Conservation (phyloP, 2,888 invertebrate species). For the Tortrix viridana region DNA sequence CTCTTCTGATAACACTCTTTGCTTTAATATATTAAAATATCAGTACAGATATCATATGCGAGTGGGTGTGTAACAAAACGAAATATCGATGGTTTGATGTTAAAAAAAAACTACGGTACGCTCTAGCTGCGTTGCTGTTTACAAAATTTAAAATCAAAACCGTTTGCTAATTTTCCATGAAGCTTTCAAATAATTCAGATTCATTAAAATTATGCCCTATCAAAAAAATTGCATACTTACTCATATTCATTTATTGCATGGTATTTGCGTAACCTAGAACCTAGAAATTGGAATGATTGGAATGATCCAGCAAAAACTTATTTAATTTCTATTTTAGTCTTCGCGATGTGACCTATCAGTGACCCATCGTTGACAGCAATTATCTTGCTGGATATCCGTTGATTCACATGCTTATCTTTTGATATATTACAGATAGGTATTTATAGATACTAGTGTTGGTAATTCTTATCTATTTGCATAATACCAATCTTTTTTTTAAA, state of each 20-base stretch:
- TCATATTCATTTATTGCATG: no score
- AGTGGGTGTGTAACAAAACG: neutral
- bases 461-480: no score
- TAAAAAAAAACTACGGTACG: neutral
- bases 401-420: neutral
- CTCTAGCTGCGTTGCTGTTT: neutral
- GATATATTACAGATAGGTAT: neutral
- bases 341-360: neutral
- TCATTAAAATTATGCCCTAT: no score
- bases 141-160: no score
- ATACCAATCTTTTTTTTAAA: no score
- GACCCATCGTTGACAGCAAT: neutral
- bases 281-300: no score
- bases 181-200: no score
- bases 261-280: no score
- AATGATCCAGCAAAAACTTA: no score
- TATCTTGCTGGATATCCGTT: neutral
- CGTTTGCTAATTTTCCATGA: no score
- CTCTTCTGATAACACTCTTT: slow-evolving; percentile 59
- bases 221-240: neutral
- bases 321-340: no score
- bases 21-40: slow-evolving; percentile 46
- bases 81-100: slow-evolving; percentile 11
- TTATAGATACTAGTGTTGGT: neutral
- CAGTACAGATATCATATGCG: slow-evolving; percentile 36